phyloP scores from a whole-genome alignment of 2,888 invertebrate species.

The Aphodius sticticus region DNA sequence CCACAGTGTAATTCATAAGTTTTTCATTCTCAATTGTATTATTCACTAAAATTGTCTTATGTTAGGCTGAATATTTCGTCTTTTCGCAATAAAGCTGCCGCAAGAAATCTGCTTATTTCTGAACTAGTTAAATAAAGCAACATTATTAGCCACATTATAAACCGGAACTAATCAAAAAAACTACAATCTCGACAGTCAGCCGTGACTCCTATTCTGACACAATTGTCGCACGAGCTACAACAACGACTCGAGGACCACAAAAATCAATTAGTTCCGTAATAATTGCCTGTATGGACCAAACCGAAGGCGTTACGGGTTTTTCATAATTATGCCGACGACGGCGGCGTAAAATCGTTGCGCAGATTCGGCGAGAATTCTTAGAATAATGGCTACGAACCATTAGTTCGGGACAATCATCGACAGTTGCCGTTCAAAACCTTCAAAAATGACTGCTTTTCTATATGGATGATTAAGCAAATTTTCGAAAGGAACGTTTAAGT shows the following conservation, averaged over 20 bases:
- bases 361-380: neutral
- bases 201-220: neutral
- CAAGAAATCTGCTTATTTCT: too few species aligned
- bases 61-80: too few species aligned
- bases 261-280: neutral
- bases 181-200: neutral
- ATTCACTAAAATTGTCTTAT: too few species aligned
- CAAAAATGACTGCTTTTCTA: neutral
- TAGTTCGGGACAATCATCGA: conserved; percentile 4
- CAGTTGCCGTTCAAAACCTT: neutral
- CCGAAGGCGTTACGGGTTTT: neutral
- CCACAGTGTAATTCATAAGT: too few species aligned
- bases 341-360: neutral
- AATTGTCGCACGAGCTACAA: neutral
- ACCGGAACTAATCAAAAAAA: neutral
- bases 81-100: too few species aligned
- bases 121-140: too few species aligned
- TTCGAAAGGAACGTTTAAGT: neutral
- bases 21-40: too few species aligned
- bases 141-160: neutral
- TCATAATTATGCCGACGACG: neutral
- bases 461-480: neutral
- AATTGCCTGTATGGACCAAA: neutral
- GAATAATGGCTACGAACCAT: neutral
- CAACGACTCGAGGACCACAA: neutral